Base-by-base conservation (phyloP, 2,113 vertebrate genomes). In the Onychorhynchus coronatus region DNA sequence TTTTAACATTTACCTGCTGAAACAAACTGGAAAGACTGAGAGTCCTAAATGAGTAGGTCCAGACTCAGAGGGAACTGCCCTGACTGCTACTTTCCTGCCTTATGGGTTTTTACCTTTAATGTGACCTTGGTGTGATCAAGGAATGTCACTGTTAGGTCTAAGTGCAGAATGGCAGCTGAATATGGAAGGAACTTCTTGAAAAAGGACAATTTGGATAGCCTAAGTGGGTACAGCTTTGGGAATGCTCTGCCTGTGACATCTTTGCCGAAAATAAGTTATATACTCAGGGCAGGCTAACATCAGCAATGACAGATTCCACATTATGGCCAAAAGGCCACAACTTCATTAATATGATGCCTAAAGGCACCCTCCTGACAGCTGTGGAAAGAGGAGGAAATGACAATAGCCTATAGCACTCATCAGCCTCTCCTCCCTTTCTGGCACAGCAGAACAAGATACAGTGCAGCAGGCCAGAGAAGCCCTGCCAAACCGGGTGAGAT, bases 311-410 rank as follows among this genome's bases (percentile, higher is more conserved):
- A 92, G 42, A 65, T 91, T 62, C 52, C 49, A 89, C 35, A 11
- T 52, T 37, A 88, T 91, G 90, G 85, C 68, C 96, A 84, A 90
- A 93, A 91, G 88, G 88, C 88, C 88, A 92, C 90, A 93, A 78
- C 73, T 92, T 96, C 90, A 96, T 96, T 95, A 95, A 84, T 84
- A 93, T 27, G 22, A 75, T 22, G 76, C 95, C 95, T 94, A 61
- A 94, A 93, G 96, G 76, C 92, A 88, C 84, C 47, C 18, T 92
- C 79, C 68, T 92, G 83, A 88, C 41, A 91, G 85, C 44, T 0
- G 17, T 56, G 76, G 90, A 85, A 96, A 92, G 63, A 67, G 65
- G n/a, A 96, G 88, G 90, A 94, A 91, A 88, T 82, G 88, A 75
- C 90, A 96, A 41, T 74, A 86, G 79, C 88, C 79, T 80, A 44